phyloP scores from a whole-genome alignment of 1,140 invertebrate species.

The Neodiprion fabricii region DNA sequence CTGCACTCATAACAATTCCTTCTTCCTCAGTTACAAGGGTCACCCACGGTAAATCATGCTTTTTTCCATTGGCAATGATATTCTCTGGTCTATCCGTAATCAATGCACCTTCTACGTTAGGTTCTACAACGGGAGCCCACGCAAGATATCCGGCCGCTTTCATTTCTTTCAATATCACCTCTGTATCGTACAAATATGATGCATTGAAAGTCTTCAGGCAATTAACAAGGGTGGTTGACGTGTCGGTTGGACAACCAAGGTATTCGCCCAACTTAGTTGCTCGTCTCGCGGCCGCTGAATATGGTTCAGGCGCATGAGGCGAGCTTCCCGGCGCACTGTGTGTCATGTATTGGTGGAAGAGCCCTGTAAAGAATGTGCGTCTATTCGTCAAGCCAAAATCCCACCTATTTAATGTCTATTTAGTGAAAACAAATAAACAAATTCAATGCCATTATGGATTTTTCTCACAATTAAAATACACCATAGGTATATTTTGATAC shows the following conservation, averaged over 20 bases:
- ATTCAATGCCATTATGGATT: background rate
- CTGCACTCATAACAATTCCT: slow-evolving; percentile 66
- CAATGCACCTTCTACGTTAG: slow-evolving; percentile 64
- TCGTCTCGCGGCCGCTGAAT: background rate
- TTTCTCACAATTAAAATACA: background rate
- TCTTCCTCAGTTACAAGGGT: slow-evolving; percentile 68
- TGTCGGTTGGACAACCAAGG: slow-evolving; percentile 61
- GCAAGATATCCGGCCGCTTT: background rate
- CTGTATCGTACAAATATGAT: slow-evolving; percentile 63
- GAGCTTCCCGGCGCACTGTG: background rate
- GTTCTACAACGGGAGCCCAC: slow-evolving; percentile 63
- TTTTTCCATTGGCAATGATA: slow-evolving; percentile 48
- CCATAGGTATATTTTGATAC: background rate
- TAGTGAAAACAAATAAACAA: too few relatives aligned
- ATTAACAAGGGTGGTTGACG: slow-evolving; percentile 58
- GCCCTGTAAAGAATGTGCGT: background rate
- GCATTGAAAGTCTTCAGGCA: slow-evolving; percentile 65
- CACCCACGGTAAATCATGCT: slow-evolving; percentile 65
- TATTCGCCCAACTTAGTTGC: slow-evolving; percentile 59
- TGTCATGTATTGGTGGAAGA: slow-evolving; percentile 2
- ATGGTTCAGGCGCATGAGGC: background rate
- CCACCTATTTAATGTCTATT: too few relatives aligned
- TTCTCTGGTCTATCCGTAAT: slow-evolving; percentile 60
- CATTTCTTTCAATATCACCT: slow-evolving; percentile 66
- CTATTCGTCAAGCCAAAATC: too few relatives aligned